phyloP scores from a whole-genome alignment of 2,113 vertebrate species.

The Arizona elegans region DNA sequence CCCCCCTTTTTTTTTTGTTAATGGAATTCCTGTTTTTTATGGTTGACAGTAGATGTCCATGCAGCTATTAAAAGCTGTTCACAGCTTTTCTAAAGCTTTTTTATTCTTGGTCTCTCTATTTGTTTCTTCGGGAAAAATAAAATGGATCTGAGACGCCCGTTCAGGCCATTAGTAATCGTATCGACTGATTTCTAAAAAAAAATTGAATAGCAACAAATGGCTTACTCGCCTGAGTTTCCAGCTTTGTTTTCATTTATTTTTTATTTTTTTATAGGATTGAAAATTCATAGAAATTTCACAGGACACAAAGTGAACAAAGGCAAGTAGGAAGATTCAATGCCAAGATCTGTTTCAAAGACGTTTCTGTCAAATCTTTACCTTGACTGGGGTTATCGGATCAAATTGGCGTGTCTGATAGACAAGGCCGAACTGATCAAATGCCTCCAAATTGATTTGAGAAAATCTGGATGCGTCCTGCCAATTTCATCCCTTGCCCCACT shows the following conservation, averaged over 20 bases:
- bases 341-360: neutral
- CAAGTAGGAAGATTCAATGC: neutral
- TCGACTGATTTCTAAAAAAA: neutral
- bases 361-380: neutral
- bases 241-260: neutral
- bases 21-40: neutral
- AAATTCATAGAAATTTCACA: neutral
- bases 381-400: neutral
- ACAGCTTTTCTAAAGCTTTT: neutral
- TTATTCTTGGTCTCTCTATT: neutral
- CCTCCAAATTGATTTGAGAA: neutral
- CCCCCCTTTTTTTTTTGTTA: slow-evolving; percentile 10
- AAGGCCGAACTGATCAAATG: neutral
- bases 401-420: neutral
- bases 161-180: neutral
- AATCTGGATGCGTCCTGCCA: neutral
- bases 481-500: neutral
- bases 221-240: neutral
- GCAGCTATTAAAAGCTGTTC: slow-evolving; percentile 33
- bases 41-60: neutral
- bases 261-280: neutral
- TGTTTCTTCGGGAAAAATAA: neutral
- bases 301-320: neutral
- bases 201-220: neutral
- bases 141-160: neutral